Evolutionary conservation across 1,140 invertebrate species (phyloP), one percentile per base, ranked within the genome.

Genomic region (Octopus bimaculoides): DNA sequence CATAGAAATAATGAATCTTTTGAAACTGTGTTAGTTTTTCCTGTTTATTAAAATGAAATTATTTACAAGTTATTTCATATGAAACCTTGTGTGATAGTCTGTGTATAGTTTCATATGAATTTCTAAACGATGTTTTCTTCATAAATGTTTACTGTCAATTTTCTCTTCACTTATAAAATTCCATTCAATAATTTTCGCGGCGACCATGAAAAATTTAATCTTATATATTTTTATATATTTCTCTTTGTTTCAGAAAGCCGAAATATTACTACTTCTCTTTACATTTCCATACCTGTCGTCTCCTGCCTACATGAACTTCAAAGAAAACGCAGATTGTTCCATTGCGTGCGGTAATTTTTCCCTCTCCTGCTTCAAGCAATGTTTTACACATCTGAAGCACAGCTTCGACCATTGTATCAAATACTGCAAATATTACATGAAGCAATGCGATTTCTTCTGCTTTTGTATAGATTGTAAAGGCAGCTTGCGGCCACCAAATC

Each of bases 361-460:
- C 6, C 14, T 71, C 17, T 71, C 66, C 5, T 71, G 66, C 66
- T 71, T 71, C 66, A 71, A 71, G 66, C 66, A 71, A 20, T 71
- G 66, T 17, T 71, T 71, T 5, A 14, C 17, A 71, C 66, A 71
- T 20, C 66, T 71, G 66, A 20, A n/a, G 5, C 66, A 71, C 66
- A 71, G 26, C 66, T 71, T 71, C 66, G 66, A 71, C 17, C 66
- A 71, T 5, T 71, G 66, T 71, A 71, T 71, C 66, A 71, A 71
- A 71, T 71, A 71, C 14, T 71, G 66, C 66, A 71, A 71, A 71
- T 71, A 71, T 17, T 71, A 71, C 14, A 71, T 71, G 66, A 71
- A 71, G 66, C 66, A 71, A 5, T 71, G 66, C 26, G 66, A 71
- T 20, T 71, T n/a, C 3, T 71, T 71, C 66, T 71, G 66, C 66